Percentiles rank a stretch among this genome's conserved stretches.
phyloP scores from a whole-genome alignment of 2,113 vertebrate species.

The Arizona elegans region DNA sequence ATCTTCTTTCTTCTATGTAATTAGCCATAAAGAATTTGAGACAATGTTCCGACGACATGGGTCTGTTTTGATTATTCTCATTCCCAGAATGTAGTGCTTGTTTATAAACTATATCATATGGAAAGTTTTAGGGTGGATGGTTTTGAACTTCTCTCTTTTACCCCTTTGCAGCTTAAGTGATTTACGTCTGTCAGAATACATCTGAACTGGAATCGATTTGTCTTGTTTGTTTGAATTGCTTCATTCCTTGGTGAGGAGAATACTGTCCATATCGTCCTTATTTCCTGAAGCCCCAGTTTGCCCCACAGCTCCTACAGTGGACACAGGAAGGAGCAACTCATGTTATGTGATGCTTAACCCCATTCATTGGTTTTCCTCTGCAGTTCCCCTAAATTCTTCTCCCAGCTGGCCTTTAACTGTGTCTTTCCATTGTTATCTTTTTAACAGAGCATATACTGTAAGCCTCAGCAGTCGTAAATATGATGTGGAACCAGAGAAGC shows the following conservation, averaged over 20 bases:
- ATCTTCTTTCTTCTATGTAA: slow-evolving; percentile 49
- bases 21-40: slow-evolving; percentile 56
- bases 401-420: background rate
- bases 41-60: slow-evolving; percentile 35
- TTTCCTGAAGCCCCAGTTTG: background rate
- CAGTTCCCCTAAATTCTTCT: background rate
- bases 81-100: slow-evolving; percentile 38
- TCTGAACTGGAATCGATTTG: slow-evolving; percentile 1
- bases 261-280: background rate
- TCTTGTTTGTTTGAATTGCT: background rate
- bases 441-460: background rate
- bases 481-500: background rate
- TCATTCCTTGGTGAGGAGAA: background rate
- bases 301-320: background rate
- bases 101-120: slow-evolving; percentile 39
- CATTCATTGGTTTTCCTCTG: no score
- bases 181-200: background rate
- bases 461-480: background rate
- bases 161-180: slow-evolving; percentile 1
- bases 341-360: background rate
- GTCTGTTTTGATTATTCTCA: slow-evolving; percentile 40
- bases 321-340: background rate
- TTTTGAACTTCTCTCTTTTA: slow-evolving; percentile 45
- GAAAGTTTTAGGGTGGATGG: slow-evolving; percentile 48
- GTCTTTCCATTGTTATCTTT: background rate